Percentiles rank a stretch among this genome's conserved stretches.
Conservation (phyloP, 2,113 vertebrate genomes). For the Pollachius pollachius region DNA sequence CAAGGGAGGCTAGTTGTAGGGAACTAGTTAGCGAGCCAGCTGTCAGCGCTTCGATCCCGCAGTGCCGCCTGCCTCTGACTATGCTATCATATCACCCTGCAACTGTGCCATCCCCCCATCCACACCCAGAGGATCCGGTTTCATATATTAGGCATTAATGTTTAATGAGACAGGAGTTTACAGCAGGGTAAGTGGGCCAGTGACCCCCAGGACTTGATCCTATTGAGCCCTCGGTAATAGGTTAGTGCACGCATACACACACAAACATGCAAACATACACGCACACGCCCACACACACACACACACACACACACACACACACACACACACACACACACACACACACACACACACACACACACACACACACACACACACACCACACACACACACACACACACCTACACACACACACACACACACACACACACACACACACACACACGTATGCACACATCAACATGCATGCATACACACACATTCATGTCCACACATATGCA, state of each 20-base stretch:
- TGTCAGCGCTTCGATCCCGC: constrained; percentile 40
- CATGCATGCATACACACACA: no score
- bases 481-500: no score
- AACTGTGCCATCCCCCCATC: constrained; percentile 58
- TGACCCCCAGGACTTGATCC: constrained; percentile 37
- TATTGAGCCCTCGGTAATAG: constrained; percentile 14
- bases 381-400: no score
- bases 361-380: no score
- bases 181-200: constrained; percentile 33
- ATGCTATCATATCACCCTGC: constrained; percentile 65
- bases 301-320: no score
- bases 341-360: no score
- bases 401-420: no score
- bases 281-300: neutral
- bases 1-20: no score
- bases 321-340: no score
- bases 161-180: constrained; percentile 63
- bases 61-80: constrained; percentile 59
- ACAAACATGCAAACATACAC: neutral
- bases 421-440: no score
- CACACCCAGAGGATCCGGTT: constrained; percentile 58
- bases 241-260: constrained; percentile 1
- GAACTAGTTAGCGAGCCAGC: constrained; percentile 29
- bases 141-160: constrained; percentile 72
- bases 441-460: no score